Evolutionary conservation across 2,113 vertebrate genomes (phyloP), one percentile per base, ranked within the genome.

Genomic region (Hoplias malabaricus): DNA sequence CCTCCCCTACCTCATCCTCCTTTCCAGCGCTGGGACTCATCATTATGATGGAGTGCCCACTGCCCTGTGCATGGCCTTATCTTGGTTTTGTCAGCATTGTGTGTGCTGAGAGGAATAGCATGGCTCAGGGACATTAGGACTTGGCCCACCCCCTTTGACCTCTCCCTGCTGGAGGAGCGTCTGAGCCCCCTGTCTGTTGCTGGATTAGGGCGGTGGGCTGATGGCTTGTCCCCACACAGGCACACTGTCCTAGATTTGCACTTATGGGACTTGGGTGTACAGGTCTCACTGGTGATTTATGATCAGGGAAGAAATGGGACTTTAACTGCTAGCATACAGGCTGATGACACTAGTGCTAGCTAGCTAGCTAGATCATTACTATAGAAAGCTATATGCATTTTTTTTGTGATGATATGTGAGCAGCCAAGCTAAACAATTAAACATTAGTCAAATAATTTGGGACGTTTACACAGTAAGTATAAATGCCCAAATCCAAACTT

Each of bases 111-210:
- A 31, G 31, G 50, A 77, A 61, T 12, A 40, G 42, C n/a, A n/a
- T 31, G 11, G 27, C 50, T 59, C 29, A 23, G 29, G 34, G 63
- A 53, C 56, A 23, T 69, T 34, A 79, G 29, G 46, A 19, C 57
- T 65, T 66, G 27, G 34, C 36, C 68, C 23, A 10, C 43, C 10
- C 19, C 38, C 59, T 75, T 62, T 70, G 42, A 70, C 76, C 67
- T 75, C 42, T 62, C 40, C 27, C 29, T 9, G 50, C 69, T 78
- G 70, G 75, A 69, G 68, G 16, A 59, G 2, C 31, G 46, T 27
- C 25, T 29, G 59, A 46, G 12, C 33, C 38, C 16, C 10, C 40
- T 67, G 54, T 61, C 50, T 62, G 31, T 53, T 25, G 42, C 23
- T 56, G 27, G 68, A 71, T 65, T 65, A 56, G 23, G 40, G 46